A percentile compares a stretch with the other conserved stretches of the same genome.
Evolutionary conservation across 2,888 invertebrate genomes (phyloP).

Genomic region (Ecliptopera silaceata): DNA sequence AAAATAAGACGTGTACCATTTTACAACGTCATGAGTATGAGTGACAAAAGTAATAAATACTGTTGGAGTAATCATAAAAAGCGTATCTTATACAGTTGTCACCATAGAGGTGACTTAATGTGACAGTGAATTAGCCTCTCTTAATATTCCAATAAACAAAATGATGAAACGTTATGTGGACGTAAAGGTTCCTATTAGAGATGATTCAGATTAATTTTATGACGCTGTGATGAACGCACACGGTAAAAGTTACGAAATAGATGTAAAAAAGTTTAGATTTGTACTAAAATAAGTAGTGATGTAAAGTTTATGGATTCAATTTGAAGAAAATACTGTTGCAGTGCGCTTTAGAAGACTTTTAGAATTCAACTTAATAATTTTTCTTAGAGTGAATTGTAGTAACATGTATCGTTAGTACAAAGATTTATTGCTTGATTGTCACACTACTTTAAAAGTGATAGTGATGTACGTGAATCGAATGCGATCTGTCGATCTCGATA

Average conservation of each 20-base stretch:
- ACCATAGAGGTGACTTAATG: constrained; percentile 58
- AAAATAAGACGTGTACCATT: constrained; percentile 58
- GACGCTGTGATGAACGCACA: constrained; percentile 24
- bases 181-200: constrained; percentile 39
- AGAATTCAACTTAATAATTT: too few species aligned
- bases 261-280: constrained; percentile 17
- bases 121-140: constrained; percentile 67
- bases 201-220: constrained; percentile 40
- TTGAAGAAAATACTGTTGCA: neutral
- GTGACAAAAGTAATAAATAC: constrained; percentile 73
- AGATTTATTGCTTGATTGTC: neutral
- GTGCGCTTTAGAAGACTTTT: too few species aligned
- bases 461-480: constrained; percentile 7
- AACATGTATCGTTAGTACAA: too few species aligned
- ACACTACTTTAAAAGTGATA: neutral
- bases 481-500: constrained; percentile 14
- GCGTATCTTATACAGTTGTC: constrained; percentile 66
- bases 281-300: constrained; percentile 13
- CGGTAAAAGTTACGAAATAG: constrained; percentile 22
- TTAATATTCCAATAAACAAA: constrained; percentile 68
- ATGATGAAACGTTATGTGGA: constrained; percentile 46
- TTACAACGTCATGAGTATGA: constrained; percentile 58
- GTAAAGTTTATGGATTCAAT: neutral
- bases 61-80: constrained; percentile 69
- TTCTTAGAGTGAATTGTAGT: too few species aligned